Evolutionary conservation across 35 echinoderm and acorn worm genomes (phyloP), one percentile per base, ranked within the genome.

Genomic region (Hemicentrotus pulcherrimus): DNA sequence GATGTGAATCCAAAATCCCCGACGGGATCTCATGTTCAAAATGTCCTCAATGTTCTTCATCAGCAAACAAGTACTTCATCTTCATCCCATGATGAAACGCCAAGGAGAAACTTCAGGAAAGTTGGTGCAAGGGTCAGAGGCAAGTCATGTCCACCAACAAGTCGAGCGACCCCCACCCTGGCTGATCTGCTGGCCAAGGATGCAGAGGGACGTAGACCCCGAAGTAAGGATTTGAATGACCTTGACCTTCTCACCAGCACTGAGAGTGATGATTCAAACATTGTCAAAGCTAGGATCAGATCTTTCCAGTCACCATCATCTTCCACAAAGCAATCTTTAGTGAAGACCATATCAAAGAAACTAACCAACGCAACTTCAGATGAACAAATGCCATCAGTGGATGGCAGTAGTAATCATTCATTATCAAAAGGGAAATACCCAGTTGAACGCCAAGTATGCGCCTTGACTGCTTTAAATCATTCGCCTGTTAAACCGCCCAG

Each of bases 171-270:
- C 48, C 91, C 91, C 48, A 55, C 91, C 48, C 48, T 92, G 14
- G 91, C 91, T 48, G 91, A 92, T 92, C 30, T 92, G 30, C 48
- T 92, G 30, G 91, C 91, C 28, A 92, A 92, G 30, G 91, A 92
- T 92, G 91, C 91, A 92, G 47, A 92, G 19, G 91, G 9, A 22
- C 1, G 15, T 28, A 47, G 91, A 55, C 91, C 91, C 5, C 46
- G 91, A 47, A 92, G 91, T 47, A 92, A 92, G 46, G 91, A 92
- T 22, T 48, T 92, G 48, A 92, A 55, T 55, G 91, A 92, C 48
- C 28, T 92, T 11, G 45, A 48, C 3, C 24, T 48, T 55, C 30
- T 92, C 19, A 31, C 48, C 31, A 92, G 91, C 48, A 48, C 91
- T 6, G 91, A 92, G n/a, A 92, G 91, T 92, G 91, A 92, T 18